Conservation (phyloP, 2,113 vertebrate genomes). For the Pachyramphus minor region DNA sequence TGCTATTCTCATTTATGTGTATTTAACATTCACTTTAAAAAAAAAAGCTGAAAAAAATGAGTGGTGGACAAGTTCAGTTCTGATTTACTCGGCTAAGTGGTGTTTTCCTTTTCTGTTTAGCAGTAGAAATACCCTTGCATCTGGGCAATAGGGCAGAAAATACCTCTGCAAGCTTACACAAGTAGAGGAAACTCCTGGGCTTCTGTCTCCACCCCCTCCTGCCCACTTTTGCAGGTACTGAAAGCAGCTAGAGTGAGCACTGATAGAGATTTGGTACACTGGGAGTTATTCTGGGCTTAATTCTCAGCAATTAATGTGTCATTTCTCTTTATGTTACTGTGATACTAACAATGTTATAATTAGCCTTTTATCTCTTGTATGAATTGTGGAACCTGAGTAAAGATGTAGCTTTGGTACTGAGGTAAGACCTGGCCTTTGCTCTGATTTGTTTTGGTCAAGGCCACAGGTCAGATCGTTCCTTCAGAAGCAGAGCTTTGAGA, state of each 20-base stretch:
- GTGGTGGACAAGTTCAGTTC: neutral
- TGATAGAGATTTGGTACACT: neutral
- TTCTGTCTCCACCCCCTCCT: neutral
- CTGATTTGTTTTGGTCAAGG: neutral
- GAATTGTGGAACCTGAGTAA: neutral
- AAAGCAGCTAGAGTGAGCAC: neutral
- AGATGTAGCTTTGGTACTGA: neutral
- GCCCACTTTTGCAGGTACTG: too few species aligned
- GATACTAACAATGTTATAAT: neutral
- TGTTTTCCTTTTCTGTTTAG: neutral
- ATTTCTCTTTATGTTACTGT: neutral
- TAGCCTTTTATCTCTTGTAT: neutral
- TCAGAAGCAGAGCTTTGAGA: neutral
- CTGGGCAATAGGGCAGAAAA: neutral
- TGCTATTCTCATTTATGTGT: neutral
- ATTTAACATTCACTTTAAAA: neutral
- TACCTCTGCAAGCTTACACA: neutral
- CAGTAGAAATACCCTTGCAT: neutral
- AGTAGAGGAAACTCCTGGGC: neutral
- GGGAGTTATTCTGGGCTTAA: neutral
- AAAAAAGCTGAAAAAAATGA: neutral
- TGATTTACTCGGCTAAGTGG: neutral
- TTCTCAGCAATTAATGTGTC: accelerated
- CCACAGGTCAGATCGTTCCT: neutral
- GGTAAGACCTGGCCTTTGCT: neutral